Base-by-base conservation (phyloP, 2,113 vertebrate species). In the Cyrtonyx montezumae region DNA sequence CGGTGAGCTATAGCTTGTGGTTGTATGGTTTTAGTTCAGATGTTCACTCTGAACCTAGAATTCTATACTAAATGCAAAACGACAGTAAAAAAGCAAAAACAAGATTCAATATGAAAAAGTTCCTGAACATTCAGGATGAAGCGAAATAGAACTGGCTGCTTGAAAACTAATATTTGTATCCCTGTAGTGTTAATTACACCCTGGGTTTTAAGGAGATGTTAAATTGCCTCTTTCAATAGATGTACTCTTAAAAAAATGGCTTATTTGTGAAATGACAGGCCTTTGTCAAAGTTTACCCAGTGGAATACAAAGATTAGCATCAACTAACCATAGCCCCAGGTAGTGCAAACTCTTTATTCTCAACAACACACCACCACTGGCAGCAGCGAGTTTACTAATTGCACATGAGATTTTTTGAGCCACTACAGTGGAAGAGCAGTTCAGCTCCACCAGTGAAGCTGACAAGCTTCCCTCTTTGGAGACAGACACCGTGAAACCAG, bases 131-230 rank as follows among this genome's bases (percentile, higher is more conserved):
- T 56, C 85, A 95, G 94, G 95, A 96, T 85, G 89, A 96, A 96
- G 85, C 28, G 8, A 96, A 96, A 90, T 58, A 95, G 93, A 96
- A 97, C 96, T 79, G 83, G 91, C 95, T 97, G 95, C 90, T 92
- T 96, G 97, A 97, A 98, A 97, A 97, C 96, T 95, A 97, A 97
- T 97, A 97, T 97, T 96, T 96, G 95, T 95, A 96, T 96, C 96
- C 93, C 94, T 91, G 86, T 89, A 98, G 97, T 91, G 95, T 98
- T 98, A 97, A 97, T 97, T 97, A 97, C 95, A 95, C 96, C 95
- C 80, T 76, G 37, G 95, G 96, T 97, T 97, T 97, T 97, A 96
- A 97, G 95, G 95, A 97, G 96, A 96, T 96, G 96, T 95, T 90
- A 97, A 97, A 98, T 96, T 97, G 92, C 95, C 91, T 94, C 93